Base-by-base conservation (phyloP, 2,888 invertebrate species). In the Troides helena region DNA sequence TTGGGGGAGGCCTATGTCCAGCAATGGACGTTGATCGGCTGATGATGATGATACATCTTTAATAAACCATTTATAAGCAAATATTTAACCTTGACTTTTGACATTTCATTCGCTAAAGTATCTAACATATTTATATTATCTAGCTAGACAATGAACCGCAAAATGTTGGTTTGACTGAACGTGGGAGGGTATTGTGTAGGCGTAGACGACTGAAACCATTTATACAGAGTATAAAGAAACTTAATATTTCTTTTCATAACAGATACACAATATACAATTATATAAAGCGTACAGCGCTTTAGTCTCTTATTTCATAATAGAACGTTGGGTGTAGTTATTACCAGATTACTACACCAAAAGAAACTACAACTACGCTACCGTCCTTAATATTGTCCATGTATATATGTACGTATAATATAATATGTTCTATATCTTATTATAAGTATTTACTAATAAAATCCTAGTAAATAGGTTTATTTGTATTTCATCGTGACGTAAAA, bases 131-230 rank as follows among this genome's bases (percentile, higher is more conserved):
- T 53, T n/a, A 53, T n/a, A n/a, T 53, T n/a, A 53, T n/a, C 3
- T 53, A n/a, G 36, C 25, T 56, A 60, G 25, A 36, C 56, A 65
- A 53, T 67, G 69, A 72, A 57, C 64, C 53, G 61, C 60, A 23
- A 56, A 43, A 66, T 12, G 25, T 62, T 36, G 59, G 50, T 66
- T 67, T 62, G 18, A 14, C 39, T 14, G 39, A 62, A 25, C 25
- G 67, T 62, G 43, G 67, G 67, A 62, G 43, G 61, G 53, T 23
- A 23, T 25, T 62, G 56, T 61, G 67, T 43, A 12, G 61, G 62
- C 61, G 23, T 23, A 58, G 53, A n/a, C 5, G 53, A n/a, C 53
- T 53, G 53, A 53, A 53, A n/a, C 18, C n/a, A 18, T 53, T 0
- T 53, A n/a, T 53, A 53, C 6, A 53, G 6, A 18, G n/a, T 53